Evolutionary conservation across 2,888 invertebrate species (phyloP).

Genomic region (Drosophila neonasuta): DNA sequence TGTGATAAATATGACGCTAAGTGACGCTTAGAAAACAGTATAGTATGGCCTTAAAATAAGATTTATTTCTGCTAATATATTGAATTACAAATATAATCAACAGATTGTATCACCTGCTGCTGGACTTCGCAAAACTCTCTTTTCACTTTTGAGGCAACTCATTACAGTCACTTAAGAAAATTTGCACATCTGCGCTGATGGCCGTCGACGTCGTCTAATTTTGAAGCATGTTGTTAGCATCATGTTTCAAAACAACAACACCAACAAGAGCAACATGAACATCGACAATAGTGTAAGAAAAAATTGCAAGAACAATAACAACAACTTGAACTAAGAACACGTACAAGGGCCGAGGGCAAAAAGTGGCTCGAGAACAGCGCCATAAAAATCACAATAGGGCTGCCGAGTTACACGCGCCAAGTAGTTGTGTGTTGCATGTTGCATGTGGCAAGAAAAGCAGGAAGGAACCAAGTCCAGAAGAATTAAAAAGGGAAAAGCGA

Average conservation of each 20-base stretch:
- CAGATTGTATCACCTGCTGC: constrained; percentile 49
- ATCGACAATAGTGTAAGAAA: constrained; percentile 11
- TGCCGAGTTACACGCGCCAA: constrained; percentile 68
- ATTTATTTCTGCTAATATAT: neutral
- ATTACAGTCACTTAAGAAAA: constrained; percentile 42
- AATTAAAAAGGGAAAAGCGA: constrained; percentile 5
- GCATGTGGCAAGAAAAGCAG: constrained; percentile 37
- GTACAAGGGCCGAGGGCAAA: constrained; percentile 45
- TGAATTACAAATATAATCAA: neutral
- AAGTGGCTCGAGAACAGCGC: constrained; percentile 56
- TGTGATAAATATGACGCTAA: no score
- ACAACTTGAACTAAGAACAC: constrained; percentile 59
- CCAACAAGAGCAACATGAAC: constrained; percentile 16
- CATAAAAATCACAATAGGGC: constrained; percentile 71
- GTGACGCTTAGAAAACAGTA: no score
- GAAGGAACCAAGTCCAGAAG: constrained; percentile 36
- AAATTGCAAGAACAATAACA: constrained; percentile 25
- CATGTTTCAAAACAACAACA: constrained; percentile 57
- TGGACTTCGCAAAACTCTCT: neutral
- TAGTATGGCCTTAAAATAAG: no score
- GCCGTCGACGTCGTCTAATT: constrained; percentile 52
- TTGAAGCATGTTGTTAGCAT: constrained; percentile 61
- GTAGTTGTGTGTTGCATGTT: constrained; percentile 2
- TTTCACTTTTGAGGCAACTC: neutral
- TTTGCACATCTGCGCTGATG: constrained; percentile 67